Percentiles rank a stretch among this genome's conserved stretches.
Evolutionary conservation across 2,797 vertebrate species (phyloP).

Genomic region (Oceanodroma leucorhoa): DNA sequence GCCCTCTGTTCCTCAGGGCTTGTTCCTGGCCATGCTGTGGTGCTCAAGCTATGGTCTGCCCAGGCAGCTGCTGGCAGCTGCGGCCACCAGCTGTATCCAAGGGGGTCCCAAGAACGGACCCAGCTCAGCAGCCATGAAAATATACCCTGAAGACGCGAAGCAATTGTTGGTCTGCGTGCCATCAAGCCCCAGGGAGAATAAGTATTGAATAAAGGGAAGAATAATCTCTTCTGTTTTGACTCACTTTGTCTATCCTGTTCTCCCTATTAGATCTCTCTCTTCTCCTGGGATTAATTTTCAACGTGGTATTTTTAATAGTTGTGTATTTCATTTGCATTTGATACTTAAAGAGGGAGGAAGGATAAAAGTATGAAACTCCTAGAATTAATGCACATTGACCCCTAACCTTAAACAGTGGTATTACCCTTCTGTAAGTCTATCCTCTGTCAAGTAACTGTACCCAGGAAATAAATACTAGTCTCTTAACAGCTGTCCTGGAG

Average conservation of each 20-base stretch:
- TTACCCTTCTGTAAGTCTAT: not conserved
- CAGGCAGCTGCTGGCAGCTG: constrained; percentile 41
- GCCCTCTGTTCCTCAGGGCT: not conserved
- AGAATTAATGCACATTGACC: not conserved
- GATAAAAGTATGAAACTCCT: not conserved
- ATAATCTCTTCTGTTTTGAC: not conserved
- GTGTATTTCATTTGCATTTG: not conserved
- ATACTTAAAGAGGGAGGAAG: not conserved
- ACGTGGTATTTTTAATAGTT: not conserved
- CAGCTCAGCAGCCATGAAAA: not conserved
- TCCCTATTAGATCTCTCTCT: not conserved
- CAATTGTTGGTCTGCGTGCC: not conserved
- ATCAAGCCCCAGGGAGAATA: not conserved
- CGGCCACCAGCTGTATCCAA: constrained; percentile 7
- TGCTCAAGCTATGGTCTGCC: not conserved
- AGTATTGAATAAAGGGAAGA: not conserved
- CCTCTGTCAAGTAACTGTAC: not conserved
- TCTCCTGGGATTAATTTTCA: not conserved
- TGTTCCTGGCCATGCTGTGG: not conserved
- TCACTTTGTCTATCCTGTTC: not conserved
- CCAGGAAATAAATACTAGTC: constrained; percentile 5
- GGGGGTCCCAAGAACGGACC: not conserved
- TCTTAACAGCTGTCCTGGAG: constrained; percentile 1
- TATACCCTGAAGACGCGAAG: not conserved
- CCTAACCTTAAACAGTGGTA: not conserved